Percentiles rank a stretch among this genome's conserved stretches.
Evolutionary conservation across 2,797 vertebrate genomes (phyloP).

Genomic region (Galago senegalensis): DNA sequence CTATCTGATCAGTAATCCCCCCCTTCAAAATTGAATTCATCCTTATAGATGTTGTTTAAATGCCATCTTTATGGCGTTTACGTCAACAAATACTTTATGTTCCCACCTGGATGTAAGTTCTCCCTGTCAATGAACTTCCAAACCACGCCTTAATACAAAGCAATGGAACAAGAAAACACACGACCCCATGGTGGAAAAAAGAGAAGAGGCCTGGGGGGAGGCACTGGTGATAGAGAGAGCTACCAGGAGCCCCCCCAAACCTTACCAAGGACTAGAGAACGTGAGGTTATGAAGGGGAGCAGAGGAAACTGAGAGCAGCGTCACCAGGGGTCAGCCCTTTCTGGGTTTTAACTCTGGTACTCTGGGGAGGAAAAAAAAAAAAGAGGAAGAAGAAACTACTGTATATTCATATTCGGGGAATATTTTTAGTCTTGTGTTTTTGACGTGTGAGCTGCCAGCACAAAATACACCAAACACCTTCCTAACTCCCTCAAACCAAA

Average conservation of each 20-base stretch:
- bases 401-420: slow-evolving; percentile 73
- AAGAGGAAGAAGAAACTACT: neutral
- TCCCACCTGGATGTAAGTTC: neutral
- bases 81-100: neutral
- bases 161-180: neutral
- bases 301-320: neutral
- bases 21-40: neutral
- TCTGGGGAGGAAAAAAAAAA: fast-evolving
- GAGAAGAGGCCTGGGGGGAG: neutral
- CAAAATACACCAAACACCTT: slow-evolving; percentile 84
- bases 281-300: fast-evolving
- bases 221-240: neutral
- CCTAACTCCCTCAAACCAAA: slow-evolving; percentile 87
- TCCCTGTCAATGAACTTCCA: neutral
- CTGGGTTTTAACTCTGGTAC: neutral
- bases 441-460: slow-evolving; percentile 77
- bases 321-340: neutral
- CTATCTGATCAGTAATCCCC: neutral
- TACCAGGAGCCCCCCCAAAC: neutral
- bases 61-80: neutral
- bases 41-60: neutral
- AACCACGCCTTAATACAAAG: neutral
- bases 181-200: neutral
- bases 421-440: slow-evolving; percentile 84
- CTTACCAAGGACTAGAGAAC: neutral